Percentiles rank a stretch among this genome's conserved stretches.
Evolutionary conservation across 2,888 invertebrate species (phyloP).

Genomic region (Rugalucina vietnamica): DNA sequence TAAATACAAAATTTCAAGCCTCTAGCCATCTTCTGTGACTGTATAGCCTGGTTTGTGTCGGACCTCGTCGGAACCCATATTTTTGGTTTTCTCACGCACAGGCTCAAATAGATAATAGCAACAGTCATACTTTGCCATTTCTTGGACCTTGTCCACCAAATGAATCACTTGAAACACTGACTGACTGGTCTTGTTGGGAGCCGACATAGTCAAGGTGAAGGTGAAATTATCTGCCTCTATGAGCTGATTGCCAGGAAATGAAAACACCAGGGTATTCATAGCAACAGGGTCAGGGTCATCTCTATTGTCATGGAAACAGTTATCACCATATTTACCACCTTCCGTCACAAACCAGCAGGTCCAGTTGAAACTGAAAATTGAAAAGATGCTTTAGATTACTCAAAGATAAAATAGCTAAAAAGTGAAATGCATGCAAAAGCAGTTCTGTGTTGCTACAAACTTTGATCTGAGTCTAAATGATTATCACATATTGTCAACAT

Average conservation of each 20-base stretch:
- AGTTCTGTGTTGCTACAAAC: too few relatives aligned
- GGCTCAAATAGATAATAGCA: too few relatives aligned
- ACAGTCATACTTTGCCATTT: conserved; percentile 67
- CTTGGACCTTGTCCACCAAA: conserved; percentile 17
- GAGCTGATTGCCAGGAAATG: conserved; percentile 58
- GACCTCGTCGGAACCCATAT: too few relatives aligned
- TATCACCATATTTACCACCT: conserved; percentile 33
- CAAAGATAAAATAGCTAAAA: too few relatives aligned
- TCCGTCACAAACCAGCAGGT: conserved; percentile 49
- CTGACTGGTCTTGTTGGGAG: conserved; percentile 44
- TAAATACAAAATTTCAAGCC: too few relatives aligned
- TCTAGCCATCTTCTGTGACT: too few relatives aligned
- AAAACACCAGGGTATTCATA: conserved; percentile 53
- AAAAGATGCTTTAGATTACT: too few relatives aligned
- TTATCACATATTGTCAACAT: too few relatives aligned
- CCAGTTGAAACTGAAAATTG: conserved; percentile 65
- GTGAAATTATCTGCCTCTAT: conserved; percentile 62
- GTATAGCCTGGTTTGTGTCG: too few relatives aligned
- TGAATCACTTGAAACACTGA: conserved; percentile 71
- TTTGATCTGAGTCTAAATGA: too few relatives aligned
- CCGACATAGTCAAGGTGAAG: conserved; percentile 72
- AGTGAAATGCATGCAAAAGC: too few relatives aligned
- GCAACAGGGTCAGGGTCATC: conserved; percentile 28
- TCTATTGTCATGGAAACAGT: conserved; percentile 59
- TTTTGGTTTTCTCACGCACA: too few relatives aligned